These are phyloP conservation scores for Rotaria socialis DNA, from an alignment of 2,888 invertebrate species.

Conservation along the genomic window DNA sequence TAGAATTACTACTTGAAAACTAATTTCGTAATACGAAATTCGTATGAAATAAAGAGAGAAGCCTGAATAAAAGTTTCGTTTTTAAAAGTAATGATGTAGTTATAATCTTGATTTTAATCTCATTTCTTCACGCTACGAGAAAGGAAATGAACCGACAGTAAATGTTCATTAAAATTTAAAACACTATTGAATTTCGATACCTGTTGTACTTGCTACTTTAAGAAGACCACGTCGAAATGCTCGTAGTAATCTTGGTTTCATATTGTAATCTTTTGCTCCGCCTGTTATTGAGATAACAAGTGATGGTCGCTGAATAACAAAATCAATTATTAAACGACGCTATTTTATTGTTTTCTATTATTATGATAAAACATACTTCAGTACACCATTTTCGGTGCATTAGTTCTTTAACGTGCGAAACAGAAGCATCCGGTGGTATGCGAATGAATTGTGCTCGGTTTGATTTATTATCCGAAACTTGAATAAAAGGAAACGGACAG, in stretches of 20 bases:
- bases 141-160: too few relatives aligned
- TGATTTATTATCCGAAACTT: background rate
- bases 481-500: background rate
- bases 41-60: too few relatives aligned
- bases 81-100: too few relatives aligned
- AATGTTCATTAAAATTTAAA: background rate
- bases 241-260: conserved; percentile 55
- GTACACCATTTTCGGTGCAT: background rate
- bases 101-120: too few relatives aligned
- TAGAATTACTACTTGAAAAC: too few relatives aligned
- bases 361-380: background rate
- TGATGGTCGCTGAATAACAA: conserved; percentile 52
- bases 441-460: conserved; percentile 6
- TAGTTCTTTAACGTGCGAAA: background rate
- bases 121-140: too few relatives aligned
- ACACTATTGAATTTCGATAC: conserved; percentile 49
- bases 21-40: too few relatives aligned
- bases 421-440: background rate
- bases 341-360: background rate
- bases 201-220: conserved; percentile 58
- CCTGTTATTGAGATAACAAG: conserved; percentile 60
- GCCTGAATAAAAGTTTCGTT: too few relatives aligned
- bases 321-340: background rate
- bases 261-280: conserved; percentile 58
- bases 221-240: conserved; percentile 58